A percentile compares a stretch with the other conserved stretches of the same genome.
These are phyloP conservation scores for Antechinus stuartii DNA, from an alignment of 2,113 vertebrate genomes.

Conservation along the genomic window DNA sequence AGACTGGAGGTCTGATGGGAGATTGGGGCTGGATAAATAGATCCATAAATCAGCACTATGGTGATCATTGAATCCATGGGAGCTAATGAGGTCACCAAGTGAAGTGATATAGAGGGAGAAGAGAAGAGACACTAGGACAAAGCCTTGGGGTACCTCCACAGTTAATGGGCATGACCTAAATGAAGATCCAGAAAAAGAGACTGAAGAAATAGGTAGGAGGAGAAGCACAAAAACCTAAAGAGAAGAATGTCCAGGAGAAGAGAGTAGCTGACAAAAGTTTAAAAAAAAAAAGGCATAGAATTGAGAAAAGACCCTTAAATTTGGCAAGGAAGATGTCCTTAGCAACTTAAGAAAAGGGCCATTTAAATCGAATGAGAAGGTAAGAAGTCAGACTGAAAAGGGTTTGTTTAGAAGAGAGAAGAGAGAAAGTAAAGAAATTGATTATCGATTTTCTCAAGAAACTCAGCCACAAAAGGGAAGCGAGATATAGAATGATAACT, in stretches of 20 bases:
- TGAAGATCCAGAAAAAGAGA: neutral
- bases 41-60: neutral
- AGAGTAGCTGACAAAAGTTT: neutral
- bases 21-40: neutral
- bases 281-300: neutral
- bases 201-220: neutral
- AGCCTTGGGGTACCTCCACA: neutral
- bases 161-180: neutral
- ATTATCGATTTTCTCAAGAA: neutral
- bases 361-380: neutral
- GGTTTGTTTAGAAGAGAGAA: neutral
- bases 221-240: neutral
- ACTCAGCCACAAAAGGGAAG: neutral
- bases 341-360: neutral
- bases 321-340: neutral
- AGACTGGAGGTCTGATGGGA: neutral
- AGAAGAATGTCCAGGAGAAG: neutral
- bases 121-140: neutral
- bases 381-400: neutral
- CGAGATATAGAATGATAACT: neutral
- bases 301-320: neutral
- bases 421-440: neutral
- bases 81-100: neutral
- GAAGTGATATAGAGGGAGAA: neutral
- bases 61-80: neutral